A percentile compares a stretch with the other conserved stretches of the same genome.
phyloP scores from a whole-genome alignment of 2,113 vertebrate species.

The Ctenodactylus gundi region DNA sequence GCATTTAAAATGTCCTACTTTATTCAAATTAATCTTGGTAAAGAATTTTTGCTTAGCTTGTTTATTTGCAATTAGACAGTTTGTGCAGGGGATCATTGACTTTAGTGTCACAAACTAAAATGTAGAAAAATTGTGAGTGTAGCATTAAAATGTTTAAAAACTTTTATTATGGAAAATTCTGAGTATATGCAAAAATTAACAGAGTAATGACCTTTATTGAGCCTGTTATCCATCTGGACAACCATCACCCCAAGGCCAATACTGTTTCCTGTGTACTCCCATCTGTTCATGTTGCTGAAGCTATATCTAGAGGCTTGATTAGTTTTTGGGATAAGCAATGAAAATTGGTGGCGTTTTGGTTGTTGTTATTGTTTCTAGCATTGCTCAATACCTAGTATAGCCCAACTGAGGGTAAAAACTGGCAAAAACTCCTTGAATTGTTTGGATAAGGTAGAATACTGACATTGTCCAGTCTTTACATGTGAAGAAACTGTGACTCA shows the following conservation, averaged over 20 bases:
- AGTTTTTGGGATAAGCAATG: background rate
- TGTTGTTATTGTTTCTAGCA: background rate
- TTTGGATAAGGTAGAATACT: background rate
- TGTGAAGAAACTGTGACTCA: background rate
- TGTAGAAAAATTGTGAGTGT: background rate
- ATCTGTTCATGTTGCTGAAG: background rate
- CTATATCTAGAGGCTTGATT: background rate
- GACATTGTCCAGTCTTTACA: background rate
- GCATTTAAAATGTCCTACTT: background rate
- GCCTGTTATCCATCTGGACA: background rate
- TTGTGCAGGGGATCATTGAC: background rate
- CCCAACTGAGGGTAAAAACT: background rate
- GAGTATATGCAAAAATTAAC: background rate
- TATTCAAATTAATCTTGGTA: conserved; percentile 25
- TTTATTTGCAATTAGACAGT: conserved; percentile 28
- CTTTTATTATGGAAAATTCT: background rate
- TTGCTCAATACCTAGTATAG: conserved; percentile 25
- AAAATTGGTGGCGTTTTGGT: background rate
- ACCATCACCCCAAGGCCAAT: background rate
- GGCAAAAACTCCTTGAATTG: background rate
- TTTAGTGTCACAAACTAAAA: conserved; percentile 4
- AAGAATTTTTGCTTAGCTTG: background rate
- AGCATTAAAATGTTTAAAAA: background rate
- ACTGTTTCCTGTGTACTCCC: background rate
- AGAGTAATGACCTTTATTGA: background rate